Conservation (phyloP, 2,888 invertebrate genomes). For the Hemithea aestivaria region DNA sequence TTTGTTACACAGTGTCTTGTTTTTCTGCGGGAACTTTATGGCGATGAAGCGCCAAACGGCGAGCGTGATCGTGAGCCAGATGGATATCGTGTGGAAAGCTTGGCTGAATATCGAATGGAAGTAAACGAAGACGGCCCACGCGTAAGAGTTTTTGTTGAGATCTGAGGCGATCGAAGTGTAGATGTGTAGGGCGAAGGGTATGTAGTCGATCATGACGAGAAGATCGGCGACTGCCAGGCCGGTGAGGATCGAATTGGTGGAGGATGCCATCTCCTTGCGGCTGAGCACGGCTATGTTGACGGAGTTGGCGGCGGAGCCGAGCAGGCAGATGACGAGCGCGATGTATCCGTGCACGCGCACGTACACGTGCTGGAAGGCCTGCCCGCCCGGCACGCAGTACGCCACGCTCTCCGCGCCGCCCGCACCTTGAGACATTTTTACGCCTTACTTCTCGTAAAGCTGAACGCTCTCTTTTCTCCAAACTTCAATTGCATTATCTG, state of each 20-base stretch:
- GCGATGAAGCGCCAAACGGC: constrained; percentile 96
- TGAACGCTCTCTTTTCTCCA: background rate
- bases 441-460: constrained; percentile 4
- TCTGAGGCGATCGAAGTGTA: constrained; percentile 80
- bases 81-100: constrained; percentile 93
- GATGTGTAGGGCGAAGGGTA: constrained; percentile 91
- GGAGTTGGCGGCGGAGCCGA: constrained; percentile 93
- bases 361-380: constrained; percentile 81
- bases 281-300: constrained; percentile 94
- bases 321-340: constrained; percentile 90
- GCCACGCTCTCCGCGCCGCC: constrained; percentile 39
- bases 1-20: constrained; percentile 89
- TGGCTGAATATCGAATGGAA: constrained; percentile 95
- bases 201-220: constrained; percentile 95
- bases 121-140: constrained; percentile 90
- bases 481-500: constrained; percentile 18
- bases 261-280: constrained; percentile 92
- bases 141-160: constrained; percentile 77
- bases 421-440: constrained; percentile 35
- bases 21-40: constrained; percentile 90
- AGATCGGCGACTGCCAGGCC: constrained; percentile 95
- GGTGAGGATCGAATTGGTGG: constrained; percentile 95
- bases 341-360: constrained; percentile 89
- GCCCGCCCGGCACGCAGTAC: constrained; percentile 77
- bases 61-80: constrained; percentile 94